Conservation (phyloP, 1,140 invertebrate species). For the Stegodyphus dumicola region DNA sequence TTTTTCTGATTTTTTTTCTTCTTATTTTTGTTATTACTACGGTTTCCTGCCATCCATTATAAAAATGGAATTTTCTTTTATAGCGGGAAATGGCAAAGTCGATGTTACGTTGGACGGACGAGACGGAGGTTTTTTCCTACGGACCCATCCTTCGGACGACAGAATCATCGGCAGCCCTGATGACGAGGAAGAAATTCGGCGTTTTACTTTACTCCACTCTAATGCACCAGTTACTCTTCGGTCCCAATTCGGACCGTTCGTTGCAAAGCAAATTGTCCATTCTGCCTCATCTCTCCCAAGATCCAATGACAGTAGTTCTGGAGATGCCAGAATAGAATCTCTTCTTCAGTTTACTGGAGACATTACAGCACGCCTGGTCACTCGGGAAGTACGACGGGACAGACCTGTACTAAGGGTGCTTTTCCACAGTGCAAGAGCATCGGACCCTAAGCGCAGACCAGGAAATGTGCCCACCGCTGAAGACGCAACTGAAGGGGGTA, state of each 20-base stretch:
- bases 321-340: constrained; percentile 63
- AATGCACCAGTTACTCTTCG: constrained; percentile 86
- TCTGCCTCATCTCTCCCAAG: constrained; percentile 76
- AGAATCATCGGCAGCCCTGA: constrained; percentile 72
- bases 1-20: too few relatives aligned
- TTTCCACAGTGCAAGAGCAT: constrained; percentile 75
- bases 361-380: constrained; percentile 90
- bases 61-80: too few relatives aligned
- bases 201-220: constrained; percentile 87
- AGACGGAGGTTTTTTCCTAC: constrained; percentile 88
- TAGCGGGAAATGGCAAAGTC: constrained; percentile 24
- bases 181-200: constrained; percentile 35
- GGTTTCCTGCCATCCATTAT: too few relatives aligned
- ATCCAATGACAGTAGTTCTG: constrained; percentile 65
- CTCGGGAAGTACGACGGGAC: constrained; percentile 82
- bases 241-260: constrained; percentile 91
- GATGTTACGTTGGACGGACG: constrained; percentile 91
- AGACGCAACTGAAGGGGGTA: constrained; percentile 24
- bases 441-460: constrained; percentile 70
- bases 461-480: constrained; percentile 61
- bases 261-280: constrained; percentile 92
- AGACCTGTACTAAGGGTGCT: constrained; percentile 87
- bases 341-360: constrained; percentile 74
- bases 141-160: constrained; percentile 72
- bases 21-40: too few relatives aligned